These are phyloP conservation scores for Cybosia mesomella DNA, from an alignment of 2,888 invertebrate genomes.

Conservation along the genomic window DNA sequence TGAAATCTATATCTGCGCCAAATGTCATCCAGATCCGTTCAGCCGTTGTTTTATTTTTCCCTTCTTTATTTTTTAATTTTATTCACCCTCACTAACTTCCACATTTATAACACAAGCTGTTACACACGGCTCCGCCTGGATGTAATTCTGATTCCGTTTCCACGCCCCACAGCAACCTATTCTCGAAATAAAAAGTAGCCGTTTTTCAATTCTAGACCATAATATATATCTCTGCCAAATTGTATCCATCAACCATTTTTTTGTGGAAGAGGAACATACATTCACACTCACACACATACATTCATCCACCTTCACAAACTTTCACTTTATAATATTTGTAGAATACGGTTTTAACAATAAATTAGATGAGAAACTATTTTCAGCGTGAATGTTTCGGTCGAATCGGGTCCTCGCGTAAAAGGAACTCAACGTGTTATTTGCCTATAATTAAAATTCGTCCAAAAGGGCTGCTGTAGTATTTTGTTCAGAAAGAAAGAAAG, in stretches of 20 bases:
- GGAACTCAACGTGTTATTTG: conserved; percentile 41
- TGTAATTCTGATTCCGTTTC: no score
- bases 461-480: neutral
- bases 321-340: neutral
- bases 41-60: no score
- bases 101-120: no score
- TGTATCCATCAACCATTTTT: no score
- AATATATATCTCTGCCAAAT: no score
- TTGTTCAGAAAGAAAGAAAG: no score
- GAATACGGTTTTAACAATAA: conserved; percentile 36
- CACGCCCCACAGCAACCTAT: neutral
- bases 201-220: neutral
- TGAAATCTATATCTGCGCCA: no score
- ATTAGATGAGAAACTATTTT: conserved; percentile 43
- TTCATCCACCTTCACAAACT: no score
- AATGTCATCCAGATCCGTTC: no score
- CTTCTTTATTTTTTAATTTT: no score
- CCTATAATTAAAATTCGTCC: neutral
- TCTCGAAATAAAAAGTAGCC: neutral
- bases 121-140: no score
- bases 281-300: neutral
- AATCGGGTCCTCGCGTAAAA: conserved; percentile 33
- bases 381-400: conserved; percentile 41
- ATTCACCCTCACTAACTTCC: no score
- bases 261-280: neutral